Evolutionary conservation across 2,113 vertebrate genomes (phyloP).

Genomic region (Tetrao urogallus): DNA sequence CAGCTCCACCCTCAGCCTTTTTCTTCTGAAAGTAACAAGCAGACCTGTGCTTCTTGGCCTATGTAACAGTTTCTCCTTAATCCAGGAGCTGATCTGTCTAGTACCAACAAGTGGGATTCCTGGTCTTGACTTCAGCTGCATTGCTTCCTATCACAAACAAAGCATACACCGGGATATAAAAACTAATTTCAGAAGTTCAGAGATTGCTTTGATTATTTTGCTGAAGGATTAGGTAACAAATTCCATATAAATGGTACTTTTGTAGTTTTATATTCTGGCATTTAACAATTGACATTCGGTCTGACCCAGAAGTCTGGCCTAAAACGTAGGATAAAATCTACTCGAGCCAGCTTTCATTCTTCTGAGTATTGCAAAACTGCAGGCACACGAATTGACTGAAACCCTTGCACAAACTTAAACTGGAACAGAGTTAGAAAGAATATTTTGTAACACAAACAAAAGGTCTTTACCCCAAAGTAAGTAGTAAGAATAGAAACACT

Average conservation of each 20-base stretch:
- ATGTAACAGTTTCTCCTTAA: neutral
- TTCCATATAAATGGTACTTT: neutral
- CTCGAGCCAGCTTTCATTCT: neutral
- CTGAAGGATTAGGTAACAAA: neutral
- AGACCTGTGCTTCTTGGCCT: neutral
- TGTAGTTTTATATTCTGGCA: neutral
- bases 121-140: neutral
- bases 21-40: neutral
- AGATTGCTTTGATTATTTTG: neutral
- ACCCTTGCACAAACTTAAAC: neutral
- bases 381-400: neutral
- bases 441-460: neutral
- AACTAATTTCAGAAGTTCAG: neutral
- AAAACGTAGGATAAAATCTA: neutral
- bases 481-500: neutral
- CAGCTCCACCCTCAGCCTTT: slow-evolving; percentile 28
- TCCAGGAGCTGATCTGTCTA: neutral
- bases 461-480: neutral
- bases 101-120: neutral
- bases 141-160: neutral
- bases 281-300: neutral
- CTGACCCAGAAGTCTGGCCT: neutral
- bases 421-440: neutral
- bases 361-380: neutral
- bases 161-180: neutral